Evolutionary conservation across 2,888 invertebrate genomes (phyloP), one percentile per base, ranked within the genome.

Genomic region (Toxonevra muliebris): DNA sequence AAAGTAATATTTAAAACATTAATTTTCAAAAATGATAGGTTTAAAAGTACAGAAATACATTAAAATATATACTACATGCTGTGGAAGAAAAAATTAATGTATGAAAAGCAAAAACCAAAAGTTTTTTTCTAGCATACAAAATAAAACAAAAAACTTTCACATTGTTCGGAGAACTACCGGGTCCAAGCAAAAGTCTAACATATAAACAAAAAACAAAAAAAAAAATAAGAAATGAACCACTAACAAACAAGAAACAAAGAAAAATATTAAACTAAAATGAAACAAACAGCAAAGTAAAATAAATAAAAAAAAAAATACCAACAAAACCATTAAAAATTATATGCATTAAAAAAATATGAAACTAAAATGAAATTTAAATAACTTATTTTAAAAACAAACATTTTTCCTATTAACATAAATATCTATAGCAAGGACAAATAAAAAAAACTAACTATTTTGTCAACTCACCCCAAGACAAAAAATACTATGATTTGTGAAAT

Each of bases 131-230:
- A n/a, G 65, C 20, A 68, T 62, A 62, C 60, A 19, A 45, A 66
- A 63, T 50, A 70, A 43, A 69, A 52, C 52, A 58, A 66, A 69
- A 60, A 65, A 57, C 30, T 66, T 61, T 59, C 19, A 64, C 66
- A 71, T 78, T 79, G 80, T 80, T 80, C 80, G 80, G 80, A 80
- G 71, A 75, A 78, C 75, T 76, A 80, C 80, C 80, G 80, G 80
- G 80, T 80, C 80, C 80, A 80, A 80, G 76, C 72, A 75, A 68
- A 69, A 65, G 61, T 12, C 41, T 57, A 66, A 11, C 11, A 66
- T 60, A 70, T 1, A 13, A 50, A n/a, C 64, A 66, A 62, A 61
- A 7, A 30, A 20, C 61, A 71, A 69, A 54, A 43, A 62, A 57
- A 57, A 19, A 66, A 63, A 57, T 52, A 4, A 30, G 7, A 30